Conservation (phyloP, 2,888 invertebrate genomes). For the Flexamia atlantica region DNA sequence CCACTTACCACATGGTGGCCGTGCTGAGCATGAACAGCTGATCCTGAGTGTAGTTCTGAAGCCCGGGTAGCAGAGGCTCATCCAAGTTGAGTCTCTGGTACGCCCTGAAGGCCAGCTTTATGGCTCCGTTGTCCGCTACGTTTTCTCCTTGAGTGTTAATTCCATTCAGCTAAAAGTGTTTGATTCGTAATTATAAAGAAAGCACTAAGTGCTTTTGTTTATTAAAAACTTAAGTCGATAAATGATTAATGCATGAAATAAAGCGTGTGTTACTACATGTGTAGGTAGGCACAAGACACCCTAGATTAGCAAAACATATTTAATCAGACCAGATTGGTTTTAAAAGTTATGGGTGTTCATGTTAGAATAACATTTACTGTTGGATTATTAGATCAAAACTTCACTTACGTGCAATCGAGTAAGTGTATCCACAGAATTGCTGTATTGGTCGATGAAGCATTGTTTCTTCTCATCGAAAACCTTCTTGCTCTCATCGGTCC, state of each 20-base stretch:
- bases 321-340: no score
- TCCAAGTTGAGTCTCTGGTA: conserved; percentile 81
- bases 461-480: conserved; percentile 89
- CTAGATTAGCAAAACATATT: no score
- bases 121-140: conserved; percentile 95
- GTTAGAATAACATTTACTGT: no score
- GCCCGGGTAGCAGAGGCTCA: conserved; percentile 83
- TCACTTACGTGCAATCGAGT: conserved; percentile 15
- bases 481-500: conserved; percentile 89
- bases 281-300: no score
- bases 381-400: no score
- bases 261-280: no score
- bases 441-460: conserved; percentile 95
- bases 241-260: no score
- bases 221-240: no score
- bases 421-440: conserved; percentile 78
- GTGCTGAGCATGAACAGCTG: conserved; percentile 90
- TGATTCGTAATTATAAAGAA: no score
- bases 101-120: conserved; percentile 92
- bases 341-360: no score
- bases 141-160: conserved; percentile 87
- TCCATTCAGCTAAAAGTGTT: conserved; percentile 93
- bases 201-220: no score
- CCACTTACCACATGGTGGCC: conserved; percentile 81
- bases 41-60: conserved; percentile 79